A percentile compares a stretch with the other conserved stretches of the same genome.
Conservation (phyloP, 2,888 invertebrate species). For the Deilephila elpenor region DNA sequence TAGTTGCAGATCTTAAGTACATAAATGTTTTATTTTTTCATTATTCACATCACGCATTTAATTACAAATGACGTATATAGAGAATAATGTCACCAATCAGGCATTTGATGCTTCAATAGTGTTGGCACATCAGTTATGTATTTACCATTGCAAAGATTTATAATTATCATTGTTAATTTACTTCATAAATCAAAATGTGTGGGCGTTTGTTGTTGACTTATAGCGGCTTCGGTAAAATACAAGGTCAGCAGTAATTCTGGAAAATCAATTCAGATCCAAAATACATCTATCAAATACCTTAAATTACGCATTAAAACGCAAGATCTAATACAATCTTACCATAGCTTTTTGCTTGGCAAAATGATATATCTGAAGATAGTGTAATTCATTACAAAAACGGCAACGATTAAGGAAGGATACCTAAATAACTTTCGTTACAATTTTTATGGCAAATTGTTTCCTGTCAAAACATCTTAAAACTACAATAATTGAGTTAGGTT, state of each 20-base stretch:
- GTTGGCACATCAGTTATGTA: conserved; percentile 19
- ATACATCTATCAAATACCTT: background rate
- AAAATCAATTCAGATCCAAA: background rate
- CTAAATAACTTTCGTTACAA: no score
- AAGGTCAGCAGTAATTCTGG: background rate
- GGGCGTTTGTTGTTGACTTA: background rate
- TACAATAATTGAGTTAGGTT: no score
- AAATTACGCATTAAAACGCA: background rate
- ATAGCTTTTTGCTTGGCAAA: no score
- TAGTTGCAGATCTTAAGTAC: background rate
- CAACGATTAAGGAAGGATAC: no score
- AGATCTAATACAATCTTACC: background rate
- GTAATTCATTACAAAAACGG: background rate
- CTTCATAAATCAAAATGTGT: background rate
- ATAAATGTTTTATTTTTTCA: background rate
- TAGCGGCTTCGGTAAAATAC: background rate
- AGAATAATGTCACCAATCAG: conserved; percentile 17
- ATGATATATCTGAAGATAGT: background rate
- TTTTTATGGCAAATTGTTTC: no score
- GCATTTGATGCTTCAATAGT: conserved; percentile 9
- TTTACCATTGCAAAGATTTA: conserved; percentile 2
- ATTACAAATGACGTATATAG: conserved; percentile 19
- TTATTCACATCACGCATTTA: conserved; percentile 17
- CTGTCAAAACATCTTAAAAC: no score
- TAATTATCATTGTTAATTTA: conserved; percentile 9